Evolutionary conservation across 2,113 vertebrate genomes (phyloP).

Genomic region (Macrotus californicus): DNA sequence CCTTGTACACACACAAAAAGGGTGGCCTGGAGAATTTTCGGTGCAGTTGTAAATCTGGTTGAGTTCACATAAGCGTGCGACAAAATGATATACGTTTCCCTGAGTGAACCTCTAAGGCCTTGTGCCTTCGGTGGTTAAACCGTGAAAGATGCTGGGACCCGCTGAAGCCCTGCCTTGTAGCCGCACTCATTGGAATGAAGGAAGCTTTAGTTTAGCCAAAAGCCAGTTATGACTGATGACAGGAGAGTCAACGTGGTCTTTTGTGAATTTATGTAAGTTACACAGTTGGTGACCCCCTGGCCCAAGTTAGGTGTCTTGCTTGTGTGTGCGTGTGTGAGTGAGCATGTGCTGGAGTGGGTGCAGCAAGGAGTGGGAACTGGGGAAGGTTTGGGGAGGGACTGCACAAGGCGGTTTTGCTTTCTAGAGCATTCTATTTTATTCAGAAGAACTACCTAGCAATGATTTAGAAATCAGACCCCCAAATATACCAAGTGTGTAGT

Average conservation of each 20-base stretch:
- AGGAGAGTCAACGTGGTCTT: not conserved
- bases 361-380: not conserved
- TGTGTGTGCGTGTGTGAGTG: accelerated
- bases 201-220: slow-evolving; percentile 2
- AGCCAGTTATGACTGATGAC: not conserved
- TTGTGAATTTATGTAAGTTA: not conserved
- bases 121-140: not conserved
- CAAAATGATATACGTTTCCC: not conserved
- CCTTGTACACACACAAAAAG: not conserved
- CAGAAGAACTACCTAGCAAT: not conserved
- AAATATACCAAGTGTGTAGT: not conserved
- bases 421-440: not conserved
- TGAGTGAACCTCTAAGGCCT: not conserved
- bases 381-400: not conserved
- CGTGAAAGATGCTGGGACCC: not conserved
- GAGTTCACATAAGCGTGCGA: not conserved
- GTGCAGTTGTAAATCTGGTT: not conserved
- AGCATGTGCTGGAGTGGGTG: not conserved
- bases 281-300: not conserved
- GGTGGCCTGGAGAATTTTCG: not conserved
- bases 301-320: not conserved
- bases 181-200: not conserved
- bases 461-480: not conserved
- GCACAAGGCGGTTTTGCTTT: not conserved
- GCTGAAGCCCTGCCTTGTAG: not conserved